Conservation (phyloP, 2,888 invertebrate genomes). For the Xestia xanthographa region DNA sequence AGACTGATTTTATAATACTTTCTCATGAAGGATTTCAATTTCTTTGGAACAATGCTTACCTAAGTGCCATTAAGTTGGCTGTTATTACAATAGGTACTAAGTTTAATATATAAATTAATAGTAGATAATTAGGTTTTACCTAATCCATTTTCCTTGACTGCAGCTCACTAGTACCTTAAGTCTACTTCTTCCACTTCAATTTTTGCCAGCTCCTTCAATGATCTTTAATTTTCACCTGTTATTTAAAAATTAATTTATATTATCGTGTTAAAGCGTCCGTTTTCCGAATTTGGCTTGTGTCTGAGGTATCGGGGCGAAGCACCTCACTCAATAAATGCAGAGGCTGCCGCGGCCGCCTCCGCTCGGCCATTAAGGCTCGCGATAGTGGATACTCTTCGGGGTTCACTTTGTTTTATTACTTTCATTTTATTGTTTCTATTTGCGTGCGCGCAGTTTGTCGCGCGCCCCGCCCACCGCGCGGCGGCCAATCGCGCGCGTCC, state of each 20-base stretch:
- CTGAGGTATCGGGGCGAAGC: constrained; percentile 71
- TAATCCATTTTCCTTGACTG: not conserved
- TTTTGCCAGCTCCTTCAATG: not conserved
- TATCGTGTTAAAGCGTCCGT: constrained; percentile 48
- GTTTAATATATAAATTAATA: not conserved
- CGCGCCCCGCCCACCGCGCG: constrained; percentile 83
- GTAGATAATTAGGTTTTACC: not conserved
- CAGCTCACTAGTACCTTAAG: not conserved
- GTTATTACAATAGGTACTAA: constrained; percentile 1
- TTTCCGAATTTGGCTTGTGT: constrained; percentile 70
- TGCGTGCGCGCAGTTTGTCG: constrained; percentile 90
- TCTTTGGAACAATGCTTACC: not conserved
- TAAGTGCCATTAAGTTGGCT: not conserved
- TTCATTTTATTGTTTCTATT: constrained; percentile 91
- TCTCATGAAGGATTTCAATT: not conserved
- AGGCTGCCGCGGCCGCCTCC: constrained; percentile 80
- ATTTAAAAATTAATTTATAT: constrained; percentile 34
- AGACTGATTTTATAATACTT: not conserved
- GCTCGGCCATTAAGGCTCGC: constrained; percentile 88
- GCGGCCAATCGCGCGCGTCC: constrained; percentile 83
- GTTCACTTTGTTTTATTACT: constrained; percentile 89
- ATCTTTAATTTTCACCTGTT: constrained; percentile 23
- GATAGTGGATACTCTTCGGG: constrained; percentile 87
- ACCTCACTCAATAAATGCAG: constrained; percentile 84
- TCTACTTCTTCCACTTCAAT: not conserved